A percentile compares a stretch with the other conserved stretches of the same genome.
Conservation (phyloP, 2,888 invertebrate species). For the Erebia palarica region DNA sequence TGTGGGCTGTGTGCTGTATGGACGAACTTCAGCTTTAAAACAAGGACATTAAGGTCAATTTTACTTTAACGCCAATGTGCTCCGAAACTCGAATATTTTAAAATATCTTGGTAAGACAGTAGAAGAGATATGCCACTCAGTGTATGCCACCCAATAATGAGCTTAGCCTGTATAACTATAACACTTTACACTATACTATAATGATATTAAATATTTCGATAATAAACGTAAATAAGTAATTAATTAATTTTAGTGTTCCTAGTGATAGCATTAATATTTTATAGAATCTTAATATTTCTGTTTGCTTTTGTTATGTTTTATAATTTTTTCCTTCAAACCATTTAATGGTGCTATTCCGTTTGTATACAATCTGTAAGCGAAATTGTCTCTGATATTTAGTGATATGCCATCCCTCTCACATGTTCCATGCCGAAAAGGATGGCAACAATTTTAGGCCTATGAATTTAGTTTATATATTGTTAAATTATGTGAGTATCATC, state of each 20-base stretch:
- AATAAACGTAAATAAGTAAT: constrained; percentile 2
- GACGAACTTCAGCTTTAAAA: too few relatives aligned
- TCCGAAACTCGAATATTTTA: too few relatives aligned
- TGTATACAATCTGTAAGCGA: background rate
- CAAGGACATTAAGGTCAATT: too few relatives aligned
- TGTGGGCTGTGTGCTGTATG: too few relatives aligned
- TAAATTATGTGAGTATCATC: too few relatives aligned
- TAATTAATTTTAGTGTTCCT: constrained; percentile 5
- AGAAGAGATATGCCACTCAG: constrained; percentile 22
- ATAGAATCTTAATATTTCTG: background rate
- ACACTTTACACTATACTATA: background rate
- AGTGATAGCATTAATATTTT: background rate
- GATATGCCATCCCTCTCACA: too few relatives aligned
- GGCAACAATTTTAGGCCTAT: too few relatives aligned
- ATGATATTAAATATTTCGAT: background rate
- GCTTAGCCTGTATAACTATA: constrained; percentile 32
- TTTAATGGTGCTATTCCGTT: background rate
- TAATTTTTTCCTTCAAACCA: background rate
- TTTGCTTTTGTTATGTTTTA: background rate
- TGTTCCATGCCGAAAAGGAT: too few relatives aligned
- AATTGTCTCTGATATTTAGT: too few relatives aligned
- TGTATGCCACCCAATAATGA: constrained; percentile 33
- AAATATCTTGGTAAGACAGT: background rate
- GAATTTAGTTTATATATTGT: too few relatives aligned
- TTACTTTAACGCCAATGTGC: too few relatives aligned